Conservation (phyloP, 2,797 vertebrate genomes). For the Luscinia megarhynchos region DNA sequence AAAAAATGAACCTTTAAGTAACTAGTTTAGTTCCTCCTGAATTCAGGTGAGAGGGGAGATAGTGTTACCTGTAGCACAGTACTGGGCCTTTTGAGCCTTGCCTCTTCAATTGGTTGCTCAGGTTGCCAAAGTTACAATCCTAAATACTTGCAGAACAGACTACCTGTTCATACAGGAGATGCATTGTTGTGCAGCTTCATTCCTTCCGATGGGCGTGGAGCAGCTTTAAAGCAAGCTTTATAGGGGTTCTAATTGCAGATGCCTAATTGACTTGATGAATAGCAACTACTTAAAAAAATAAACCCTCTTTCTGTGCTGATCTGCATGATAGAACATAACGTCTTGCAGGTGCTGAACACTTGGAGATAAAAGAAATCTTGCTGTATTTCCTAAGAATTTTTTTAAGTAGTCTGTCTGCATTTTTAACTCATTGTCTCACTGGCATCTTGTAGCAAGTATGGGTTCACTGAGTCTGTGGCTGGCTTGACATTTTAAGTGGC, state of each 20-base stretch:
- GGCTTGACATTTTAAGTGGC: not conserved
- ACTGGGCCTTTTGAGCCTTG: conserved; percentile 51
- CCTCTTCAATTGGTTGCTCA: conserved; percentile 66
- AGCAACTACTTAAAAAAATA: conserved; percentile 71
- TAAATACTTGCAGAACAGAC: conserved; percentile 73
- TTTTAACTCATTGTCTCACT: conserved; percentile 59
- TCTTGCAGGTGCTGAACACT: conserved; percentile 69
- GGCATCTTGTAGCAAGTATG: conserved; percentile 7
- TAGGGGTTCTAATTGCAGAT: conserved; percentile 81
- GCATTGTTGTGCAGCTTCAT: conserved; percentile 80
- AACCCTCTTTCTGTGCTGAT: conserved; percentile 69
- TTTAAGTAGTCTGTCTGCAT: conserved; percentile 52
- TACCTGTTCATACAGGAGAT: conserved; percentile 82
- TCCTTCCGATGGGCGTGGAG: conserved; percentile 80
- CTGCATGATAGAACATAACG: conserved; percentile 72
- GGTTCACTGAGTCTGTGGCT: conserved; percentile 38
- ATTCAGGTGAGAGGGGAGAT: conserved; percentile 42
- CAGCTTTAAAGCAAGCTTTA: conserved; percentile 81
- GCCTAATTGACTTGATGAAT: conserved; percentile 81
- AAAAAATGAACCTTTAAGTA: conserved; percentile 38
- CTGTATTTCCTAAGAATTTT: conserved; percentile 58
- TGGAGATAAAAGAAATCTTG: conserved; percentile 65
- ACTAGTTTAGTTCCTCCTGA: conserved; percentile 50
- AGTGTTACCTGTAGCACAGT: conserved; percentile 65
- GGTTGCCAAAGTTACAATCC: conserved; percentile 77